These are phyloP conservation scores for Didymodactylos carnosus DNA, from an alignment of 2,888 invertebrate genomes.

Conservation along the genomic window DNA sequence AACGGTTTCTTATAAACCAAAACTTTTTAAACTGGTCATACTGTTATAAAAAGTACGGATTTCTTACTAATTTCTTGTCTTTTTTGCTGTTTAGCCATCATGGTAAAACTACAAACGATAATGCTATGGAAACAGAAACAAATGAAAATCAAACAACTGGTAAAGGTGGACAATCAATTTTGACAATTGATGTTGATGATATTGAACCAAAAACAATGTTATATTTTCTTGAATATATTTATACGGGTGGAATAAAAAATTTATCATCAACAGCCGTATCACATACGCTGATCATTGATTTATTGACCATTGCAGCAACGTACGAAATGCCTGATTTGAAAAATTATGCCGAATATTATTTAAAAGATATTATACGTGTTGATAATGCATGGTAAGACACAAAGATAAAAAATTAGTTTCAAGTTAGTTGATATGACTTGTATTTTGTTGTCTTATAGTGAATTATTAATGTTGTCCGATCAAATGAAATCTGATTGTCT, in stretches of 20 bases:
- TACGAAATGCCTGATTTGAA: neutral
- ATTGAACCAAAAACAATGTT: neutral
- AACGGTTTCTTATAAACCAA: no score
- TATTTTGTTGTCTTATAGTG: no score
- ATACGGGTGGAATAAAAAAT: neutral
- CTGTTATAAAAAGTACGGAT: no score
- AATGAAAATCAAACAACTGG: neutral
- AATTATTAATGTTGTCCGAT: neutral
- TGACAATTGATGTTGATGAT: neutral
- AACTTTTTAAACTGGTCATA: no score
- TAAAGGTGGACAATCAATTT: neutral
- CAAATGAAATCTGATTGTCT: neutral
- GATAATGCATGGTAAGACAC: neutral
- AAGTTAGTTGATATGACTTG: no score
- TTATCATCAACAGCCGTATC: neutral
- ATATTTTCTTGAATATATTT: neutral
- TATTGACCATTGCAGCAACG: neutral
- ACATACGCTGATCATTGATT: neutral
- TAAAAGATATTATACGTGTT: neutral
- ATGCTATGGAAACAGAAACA: neutral
- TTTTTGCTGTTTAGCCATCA: neutral
- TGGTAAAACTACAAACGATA: neutral
- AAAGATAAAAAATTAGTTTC: no score
- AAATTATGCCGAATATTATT: neutral
- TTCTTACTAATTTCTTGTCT: no score